Base-by-base conservation (phyloP, 2,113 vertebrate genomes). In the Leucoraja erinaceus region DNA sequence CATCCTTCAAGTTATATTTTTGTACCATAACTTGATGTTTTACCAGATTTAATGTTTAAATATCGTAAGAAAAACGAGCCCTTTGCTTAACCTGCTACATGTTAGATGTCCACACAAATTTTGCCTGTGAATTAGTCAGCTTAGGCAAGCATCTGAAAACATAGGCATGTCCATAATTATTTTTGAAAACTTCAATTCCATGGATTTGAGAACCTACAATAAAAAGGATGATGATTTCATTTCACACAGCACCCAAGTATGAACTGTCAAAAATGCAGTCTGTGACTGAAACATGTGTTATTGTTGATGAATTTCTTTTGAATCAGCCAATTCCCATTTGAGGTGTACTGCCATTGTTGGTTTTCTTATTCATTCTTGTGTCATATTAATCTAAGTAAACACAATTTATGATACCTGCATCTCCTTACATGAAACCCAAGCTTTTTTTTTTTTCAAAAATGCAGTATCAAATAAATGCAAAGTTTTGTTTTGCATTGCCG, bases 361-460 rank as follows among this genome's bases (percentile, higher is more conserved):
- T 72, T 90, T 70, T 91, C 88, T 66, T 91, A 66, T 28, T 91
- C 90, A 84, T 59, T 56, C 81, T 11, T 54, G 18, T 84, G 47
- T 28, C 47, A 91, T 33, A 31, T 54, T 91, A 47, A 91, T 74
- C 66, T 91, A 72, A 91, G 25, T 91, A 91, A 72, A 54, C 66
- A 28, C 14, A 38, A 68, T 0, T 0, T 7, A 25, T 11, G 22
- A 14, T 70, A 28, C 25, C 66, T 72, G 18, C 28, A 91, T 20
- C 11, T 16, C 59, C 79, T 22, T 61, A n/a, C 31, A n/a, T 72
- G 47, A 72, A 91, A 9, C 25, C 18, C 1, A 72, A 72, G 4
- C 70, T 72, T 72, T 20, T 38, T n/a, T n/a, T 38, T 47, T 72
- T 74, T 72, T 88, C 63, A 20, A n/a, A 70, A 90, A n/a, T 22